Evolutionary conservation across 30 jellyfish, hydroid and myxozoan genomes (phyloP), one percentile per base, ranked within the genome.

Genomic region (Turritopsis rubra): DNA sequence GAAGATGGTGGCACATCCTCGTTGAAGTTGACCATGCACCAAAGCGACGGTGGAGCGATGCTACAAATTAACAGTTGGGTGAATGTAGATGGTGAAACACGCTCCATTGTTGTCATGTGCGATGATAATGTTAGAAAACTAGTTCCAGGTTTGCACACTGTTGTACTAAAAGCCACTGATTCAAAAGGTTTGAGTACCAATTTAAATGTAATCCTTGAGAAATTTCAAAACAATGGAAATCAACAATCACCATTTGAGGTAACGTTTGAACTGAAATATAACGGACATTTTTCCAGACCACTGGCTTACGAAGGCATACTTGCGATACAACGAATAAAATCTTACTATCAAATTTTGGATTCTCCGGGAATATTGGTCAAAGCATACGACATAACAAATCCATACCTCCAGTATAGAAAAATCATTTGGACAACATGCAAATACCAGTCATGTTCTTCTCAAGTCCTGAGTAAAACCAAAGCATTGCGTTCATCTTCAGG

Each of bases 1-100:
- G 98, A 92, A 72, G 95, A 92, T 66, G 96, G 98, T 21, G 84
- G 81, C 16, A 82, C 98, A 18, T 78, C 78, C 72, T 60, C 72
- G 54, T 81, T 92, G 85, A 53, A 75, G 26, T 26, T 92, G 65
- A 24, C 71, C 4, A 24, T 92, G 52, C 72, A 73, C 0, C 70
- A 23, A 28, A 21, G 75, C 60, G 1, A 83, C 28, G 29, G 54
- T 7, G n/a, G 0, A 13, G 65, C 84, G 0, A 22, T 23, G 54
- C 26, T 83, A 1, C 89, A 90, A 13, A 28, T 66, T 5, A 75
- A 53, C 18, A 25, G 75, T 81, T 94, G 99, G 99, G 85, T 94
- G 8, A 94, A 84, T 52, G 18, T 94, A 13, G 90, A 92, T 80
- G 22, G 65, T 29, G 72, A 86, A 16, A 72, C 95, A 0, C 95